Evolutionary conservation across 35 echinoderm and acorn worm species (phyloP).

Genomic region (Patiria miniata): DNA sequence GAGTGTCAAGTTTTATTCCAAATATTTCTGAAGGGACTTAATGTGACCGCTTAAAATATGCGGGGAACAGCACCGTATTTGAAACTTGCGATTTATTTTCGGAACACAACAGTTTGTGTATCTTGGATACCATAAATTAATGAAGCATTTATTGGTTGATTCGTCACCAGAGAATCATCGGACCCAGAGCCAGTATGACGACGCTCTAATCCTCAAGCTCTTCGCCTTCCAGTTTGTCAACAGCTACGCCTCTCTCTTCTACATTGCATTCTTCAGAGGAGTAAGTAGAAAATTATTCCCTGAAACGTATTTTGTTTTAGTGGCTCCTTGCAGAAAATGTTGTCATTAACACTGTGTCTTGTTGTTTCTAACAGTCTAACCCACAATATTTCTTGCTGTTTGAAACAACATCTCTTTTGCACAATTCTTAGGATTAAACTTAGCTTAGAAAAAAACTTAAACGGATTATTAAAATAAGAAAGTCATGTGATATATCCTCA

Average conservation of each 20-base stretch:
- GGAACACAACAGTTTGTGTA: neutral
- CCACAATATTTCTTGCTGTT: too few relatives aligned
- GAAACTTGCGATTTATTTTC: neutral
- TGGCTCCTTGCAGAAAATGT: too few relatives aligned
- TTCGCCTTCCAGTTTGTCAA: constrained; percentile 99
- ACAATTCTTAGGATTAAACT: too few relatives aligned
- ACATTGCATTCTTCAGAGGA: constrained; percentile 97
- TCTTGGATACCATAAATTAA: neutral
- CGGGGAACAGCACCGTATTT: neutral
- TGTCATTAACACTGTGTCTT: too few relatives aligned
- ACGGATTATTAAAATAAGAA: too few relatives aligned
- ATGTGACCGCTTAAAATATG: too few relatives aligned
- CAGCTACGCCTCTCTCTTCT: constrained; percentile 89
- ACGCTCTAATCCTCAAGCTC: constrained; percentile 91
- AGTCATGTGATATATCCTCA: too few relatives aligned
- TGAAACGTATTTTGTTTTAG: neutral
- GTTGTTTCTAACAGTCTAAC: too few relatives aligned
- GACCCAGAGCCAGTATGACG: constrained; percentile 86
- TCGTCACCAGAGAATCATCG: constrained; percentile 88
- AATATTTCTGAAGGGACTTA: too few relatives aligned
- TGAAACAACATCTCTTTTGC: too few relatives aligned
- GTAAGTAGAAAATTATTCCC: constrained; percentile 34
- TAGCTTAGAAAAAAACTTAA: too few relatives aligned
- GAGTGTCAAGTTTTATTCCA: too few relatives aligned
- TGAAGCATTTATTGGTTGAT: neutral